These are phyloP conservation scores for Tragelaphus strepsiceros DNA, from an alignment of 2,113 vertebrate genomes.

Conservation along the genomic window DNA sequence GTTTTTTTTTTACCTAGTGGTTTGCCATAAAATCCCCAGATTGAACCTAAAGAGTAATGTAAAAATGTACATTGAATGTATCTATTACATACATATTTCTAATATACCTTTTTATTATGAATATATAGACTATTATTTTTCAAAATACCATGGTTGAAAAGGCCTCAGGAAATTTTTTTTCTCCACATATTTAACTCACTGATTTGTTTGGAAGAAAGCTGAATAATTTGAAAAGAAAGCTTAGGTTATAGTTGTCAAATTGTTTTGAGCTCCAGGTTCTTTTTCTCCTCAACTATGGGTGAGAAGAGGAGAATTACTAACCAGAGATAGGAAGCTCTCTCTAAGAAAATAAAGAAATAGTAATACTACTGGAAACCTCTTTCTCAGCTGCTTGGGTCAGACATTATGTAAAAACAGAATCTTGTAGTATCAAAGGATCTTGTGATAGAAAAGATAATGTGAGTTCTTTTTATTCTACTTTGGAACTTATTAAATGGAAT, in stretches of 20 bases:
- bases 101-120: background rate
- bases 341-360: background rate
- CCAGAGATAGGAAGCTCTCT: background rate
- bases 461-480: background rate
- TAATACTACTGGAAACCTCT: background rate
- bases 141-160: background rate
- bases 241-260: background rate
- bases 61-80: background rate
- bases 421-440: background rate
- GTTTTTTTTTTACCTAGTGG: background rate
- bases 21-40: background rate
- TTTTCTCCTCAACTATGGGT: background rate
- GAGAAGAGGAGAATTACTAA: background rate
- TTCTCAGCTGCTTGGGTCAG: background rate
- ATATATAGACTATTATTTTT: background rate
- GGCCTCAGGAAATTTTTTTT: background rate
- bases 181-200: background rate
- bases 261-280: background rate
- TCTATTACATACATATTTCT: background rate
- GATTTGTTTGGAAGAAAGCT: background rate
- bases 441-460: background rate
- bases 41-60: background rate
- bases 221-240: background rate
- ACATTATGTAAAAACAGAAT: conserved; percentile 9
- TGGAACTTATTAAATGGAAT: background rate